These are phyloP conservation scores for Leucophora obtusa DNA, from an alignment of 2,888 invertebrate species.

Conservation along the genomic window DNA sequence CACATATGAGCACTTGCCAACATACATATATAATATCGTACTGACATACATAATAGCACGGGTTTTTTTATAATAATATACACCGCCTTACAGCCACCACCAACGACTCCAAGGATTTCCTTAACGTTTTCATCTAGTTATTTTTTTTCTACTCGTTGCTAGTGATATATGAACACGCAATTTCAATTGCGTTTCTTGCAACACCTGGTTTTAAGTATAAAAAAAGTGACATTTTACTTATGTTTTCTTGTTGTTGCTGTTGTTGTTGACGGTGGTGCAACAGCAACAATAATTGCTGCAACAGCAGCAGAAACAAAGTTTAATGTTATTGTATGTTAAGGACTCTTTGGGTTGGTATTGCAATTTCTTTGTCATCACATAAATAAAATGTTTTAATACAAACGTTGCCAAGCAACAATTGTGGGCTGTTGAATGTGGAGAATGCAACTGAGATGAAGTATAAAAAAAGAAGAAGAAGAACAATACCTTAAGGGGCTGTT, in stretches of 20 bases:
- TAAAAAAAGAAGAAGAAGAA: background rate
- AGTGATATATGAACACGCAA: constrained; percentile 55
- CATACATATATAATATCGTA: constrained; percentile 13
- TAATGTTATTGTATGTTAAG: constrained; percentile 48
- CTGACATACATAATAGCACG: constrained; percentile 6
- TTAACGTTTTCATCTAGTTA: constrained; percentile 43
- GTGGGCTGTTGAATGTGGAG: constrained; percentile 16
- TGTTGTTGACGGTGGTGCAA: background rate
- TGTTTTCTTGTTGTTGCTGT: constrained; percentile 28
- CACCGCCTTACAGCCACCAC: constrained; percentile 10
- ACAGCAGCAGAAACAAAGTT: constrained; percentile 30
- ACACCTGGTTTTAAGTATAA: constrained; percentile 48
- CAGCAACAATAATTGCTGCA: background rate
- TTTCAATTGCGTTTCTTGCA: constrained; percentile 58
- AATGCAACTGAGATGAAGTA: constrained; percentile 17
- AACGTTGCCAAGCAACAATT: constrained; percentile 54
- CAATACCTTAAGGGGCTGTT: constrained; percentile 51
- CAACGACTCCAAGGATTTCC: constrained; percentile 37
- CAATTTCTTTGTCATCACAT: constrained; percentile 49
- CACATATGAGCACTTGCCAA: background rate
- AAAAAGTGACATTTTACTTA: constrained; percentile 46
- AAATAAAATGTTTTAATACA: constrained; percentile 44
- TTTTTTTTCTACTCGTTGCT: constrained; percentile 6
- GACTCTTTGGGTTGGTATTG: constrained; percentile 49
- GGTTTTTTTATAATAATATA: constrained; percentile 46